phyloP scores from a whole-genome alignment of 23 tunicate genomes.

The Trididemnum nubilum region DNA sequence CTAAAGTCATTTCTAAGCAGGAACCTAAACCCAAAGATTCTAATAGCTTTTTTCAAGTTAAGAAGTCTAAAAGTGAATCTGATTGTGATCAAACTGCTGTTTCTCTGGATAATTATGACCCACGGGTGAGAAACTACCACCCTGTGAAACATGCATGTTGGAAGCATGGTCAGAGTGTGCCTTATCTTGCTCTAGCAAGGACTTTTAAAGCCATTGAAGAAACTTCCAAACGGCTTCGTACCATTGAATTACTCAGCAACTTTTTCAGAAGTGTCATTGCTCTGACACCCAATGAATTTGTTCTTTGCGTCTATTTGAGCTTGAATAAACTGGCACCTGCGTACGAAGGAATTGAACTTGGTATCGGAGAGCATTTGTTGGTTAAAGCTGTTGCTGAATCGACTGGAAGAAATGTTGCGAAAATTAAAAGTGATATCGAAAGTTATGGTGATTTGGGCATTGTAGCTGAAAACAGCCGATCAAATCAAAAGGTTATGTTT shows the following conservation, averaged over 20 bases:
- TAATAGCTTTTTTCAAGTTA: conserved; percentile 17
- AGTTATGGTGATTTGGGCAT: conserved; percentile 88
- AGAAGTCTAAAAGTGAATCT: background rate
- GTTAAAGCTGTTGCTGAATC: conserved; percentile 93
- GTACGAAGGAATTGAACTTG: conserved; percentile 98
- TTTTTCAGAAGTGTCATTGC: conserved; percentile 79
- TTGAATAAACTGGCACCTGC: conserved; percentile 93
- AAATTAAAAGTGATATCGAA: conserved; percentile 80
- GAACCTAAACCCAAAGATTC: background rate
- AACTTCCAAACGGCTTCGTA: conserved; percentile 76
- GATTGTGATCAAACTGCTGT: background rate
- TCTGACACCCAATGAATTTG: conserved; percentile 81
- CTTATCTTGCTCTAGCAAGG: conserved; percentile 83
- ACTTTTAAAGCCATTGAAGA: conserved; percentile 83
- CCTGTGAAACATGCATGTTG: conserved; percentile 98
- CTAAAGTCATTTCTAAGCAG: background rate
- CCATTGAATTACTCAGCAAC: conserved; percentile 71
- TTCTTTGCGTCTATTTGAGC: conserved; percentile 77
- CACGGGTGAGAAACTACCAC: conserved; percentile 70
- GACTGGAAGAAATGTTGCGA: conserved; percentile 65
- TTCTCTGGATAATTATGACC: conserved; percentile 58
- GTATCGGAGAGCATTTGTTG: conserved; percentile 77
- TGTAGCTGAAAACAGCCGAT: conserved; percentile 86
- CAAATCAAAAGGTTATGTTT: conserved; percentile 95
- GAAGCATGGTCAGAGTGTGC: conserved; percentile 75